Base-by-base conservation (phyloP, 2,888 invertebrate genomes). In the Bombyx huttoni region DNA sequence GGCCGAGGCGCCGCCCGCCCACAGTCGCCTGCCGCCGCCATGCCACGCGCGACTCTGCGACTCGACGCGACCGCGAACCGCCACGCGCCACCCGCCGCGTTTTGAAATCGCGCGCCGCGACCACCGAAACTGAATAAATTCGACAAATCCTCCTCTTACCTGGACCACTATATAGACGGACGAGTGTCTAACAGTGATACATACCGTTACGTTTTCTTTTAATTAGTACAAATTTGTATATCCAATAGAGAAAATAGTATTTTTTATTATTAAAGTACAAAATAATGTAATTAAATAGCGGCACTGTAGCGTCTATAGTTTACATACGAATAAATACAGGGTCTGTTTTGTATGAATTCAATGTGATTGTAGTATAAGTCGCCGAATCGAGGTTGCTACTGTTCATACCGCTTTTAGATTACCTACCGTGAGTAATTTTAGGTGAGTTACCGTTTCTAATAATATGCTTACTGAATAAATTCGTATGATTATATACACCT, bases 291-390 rank as follows among this genome's bases (percentile, higher is more conserved):
- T 54, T 24, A 24, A 60, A 61, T 80, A 78, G 76, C 71, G 75
- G 76, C 80, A 81, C 81, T 70, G 79, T 82, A 82, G 81, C 71
- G 73, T 74, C 74, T 78, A 75, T 84, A 84, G 82, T 81, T 77
- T 80, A 81, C 77, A 77, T 80, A 81, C 74, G 78, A 83, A 80
- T 81, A 78, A 77, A 86, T 86, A 88, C 88, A 88, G 88, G 88
- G 88, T 88, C 87, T 80, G 85, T 87, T 87, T 87, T 87, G 85
- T 88, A 87, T 86, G 83, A 86, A 85, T 85, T 83, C 84, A 86
- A 84, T 88, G 88, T 88, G 88, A 88, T 88, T 83, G 86, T 88
- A 88, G 88, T 78, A 78, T 87, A 87, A 88, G 85, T 76, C 81
- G 79, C 77, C 68, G 76, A 70, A 66, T 73, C 75, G 71, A 80